A percentile compares a stretch with the other conserved stretches of the same genome.
Conservation (phyloP, 2,888 invertebrate species). For the Macrophya alboannulata region DNA sequence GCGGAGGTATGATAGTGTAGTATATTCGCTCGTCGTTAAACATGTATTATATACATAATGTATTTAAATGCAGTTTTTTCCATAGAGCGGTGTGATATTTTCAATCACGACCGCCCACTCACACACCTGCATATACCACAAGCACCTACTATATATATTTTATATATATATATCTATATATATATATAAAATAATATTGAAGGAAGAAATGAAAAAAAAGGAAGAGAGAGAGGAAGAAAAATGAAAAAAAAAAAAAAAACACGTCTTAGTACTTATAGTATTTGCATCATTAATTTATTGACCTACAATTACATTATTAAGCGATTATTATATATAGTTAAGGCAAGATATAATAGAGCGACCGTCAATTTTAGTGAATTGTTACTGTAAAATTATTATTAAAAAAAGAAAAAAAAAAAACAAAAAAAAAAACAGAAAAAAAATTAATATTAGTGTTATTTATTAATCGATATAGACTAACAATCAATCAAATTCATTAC, state of each 20-base stretch:
- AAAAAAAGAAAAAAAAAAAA: constrained; percentile 33
- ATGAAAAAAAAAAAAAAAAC: constrained; percentile 49
- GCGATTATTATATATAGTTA: not conserved
- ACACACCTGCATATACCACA: constrained; percentile 9
- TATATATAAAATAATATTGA: constrained; percentile 4
- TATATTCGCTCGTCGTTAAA: constrained; percentile 30
- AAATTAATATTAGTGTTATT: constrained; percentile 71
- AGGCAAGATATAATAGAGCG: constrained; percentile 59
- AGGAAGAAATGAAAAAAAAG: constrained; percentile 37
- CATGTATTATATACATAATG: constrained; percentile 25
- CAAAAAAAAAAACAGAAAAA: not conserved
- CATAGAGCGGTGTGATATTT: constrained; percentile 12
- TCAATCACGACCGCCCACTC: constrained; percentile 5
- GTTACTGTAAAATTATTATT: constrained; percentile 69
- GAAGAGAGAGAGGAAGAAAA: constrained; percentile 27
- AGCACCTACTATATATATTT: not conserved
- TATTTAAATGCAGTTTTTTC: constrained; percentile 30
- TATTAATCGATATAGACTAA: constrained; percentile 68
- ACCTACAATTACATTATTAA: constrained; percentile 67
- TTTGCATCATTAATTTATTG: constrained; percentile 78
- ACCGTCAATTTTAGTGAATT: constrained; percentile 70
- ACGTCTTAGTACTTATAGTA: constrained; percentile 76
- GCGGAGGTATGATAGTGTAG: not conserved
- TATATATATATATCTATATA: constrained; percentile 3
- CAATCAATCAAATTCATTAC: constrained; percentile 62